A percentile compares a stretch with the other conserved stretches of the same genome.
Conservation (phyloP, 2,113 vertebrate species). For the Myrmecophaga tridactyla region DNA sequence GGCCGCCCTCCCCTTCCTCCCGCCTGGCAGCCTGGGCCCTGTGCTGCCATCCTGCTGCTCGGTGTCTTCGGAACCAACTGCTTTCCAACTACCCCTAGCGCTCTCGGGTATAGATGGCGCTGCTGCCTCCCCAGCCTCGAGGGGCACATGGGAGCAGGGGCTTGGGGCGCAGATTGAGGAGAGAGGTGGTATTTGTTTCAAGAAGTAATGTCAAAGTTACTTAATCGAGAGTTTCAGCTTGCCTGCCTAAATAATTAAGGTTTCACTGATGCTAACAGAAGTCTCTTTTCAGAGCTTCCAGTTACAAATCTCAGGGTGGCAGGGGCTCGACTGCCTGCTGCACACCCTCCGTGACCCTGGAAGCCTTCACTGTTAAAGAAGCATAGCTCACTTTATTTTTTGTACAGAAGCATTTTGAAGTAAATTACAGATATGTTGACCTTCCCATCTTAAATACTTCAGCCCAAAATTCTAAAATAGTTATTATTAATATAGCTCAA, state of each 20-base stretch:
- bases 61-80: neutral
- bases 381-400: neutral
- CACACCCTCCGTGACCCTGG: neutral
- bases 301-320: accelerated
- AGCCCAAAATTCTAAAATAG: neutral
- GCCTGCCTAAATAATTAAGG: neutral
- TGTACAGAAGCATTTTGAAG: neutral
- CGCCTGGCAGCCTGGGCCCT: too few species aligned
- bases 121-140: too few species aligned
- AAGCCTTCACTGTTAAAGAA: neutral
- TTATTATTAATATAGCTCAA: neutral
- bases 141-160: neutral
- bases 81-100: too few species aligned
- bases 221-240: neutral
- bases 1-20: neutral
- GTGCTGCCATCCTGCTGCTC: too few species aligned
- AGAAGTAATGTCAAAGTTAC: accelerated
- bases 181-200: neutral
- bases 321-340: neutral
- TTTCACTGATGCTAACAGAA: neutral
- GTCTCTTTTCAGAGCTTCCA: neutral
- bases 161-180: neutral
- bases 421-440: neutral
- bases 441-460: neutral
- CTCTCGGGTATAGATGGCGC: neutral